Conservation (phyloP, 2,888 invertebrate genomes). For the Tetranychus piercei region DNA sequence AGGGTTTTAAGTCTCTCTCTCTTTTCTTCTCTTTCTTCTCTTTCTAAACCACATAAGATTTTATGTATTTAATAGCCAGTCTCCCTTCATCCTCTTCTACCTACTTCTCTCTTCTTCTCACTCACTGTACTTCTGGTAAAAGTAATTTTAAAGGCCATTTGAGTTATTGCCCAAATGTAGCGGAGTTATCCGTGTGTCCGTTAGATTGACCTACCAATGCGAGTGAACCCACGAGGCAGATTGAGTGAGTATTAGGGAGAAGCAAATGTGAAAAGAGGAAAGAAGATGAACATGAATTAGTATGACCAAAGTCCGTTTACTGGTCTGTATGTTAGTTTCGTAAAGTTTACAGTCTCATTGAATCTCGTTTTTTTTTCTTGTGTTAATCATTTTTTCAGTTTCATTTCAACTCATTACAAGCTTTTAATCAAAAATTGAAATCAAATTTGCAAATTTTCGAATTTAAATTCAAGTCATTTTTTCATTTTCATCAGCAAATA, state of each 20-base stretch:
- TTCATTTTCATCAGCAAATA: too few relatives aligned
- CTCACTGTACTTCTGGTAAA: not conserved
- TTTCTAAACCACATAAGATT: not conserved
- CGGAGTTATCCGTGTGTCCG: not conserved
- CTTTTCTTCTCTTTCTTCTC: not conserved
- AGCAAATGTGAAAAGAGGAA: not conserved
- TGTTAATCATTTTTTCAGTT: too few relatives aligned
- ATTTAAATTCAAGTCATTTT: too few relatives aligned
- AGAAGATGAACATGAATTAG: not conserved
- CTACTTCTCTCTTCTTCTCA: conserved; percentile 8
- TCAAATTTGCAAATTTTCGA: too few relatives aligned
- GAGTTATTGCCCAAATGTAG: not conserved
- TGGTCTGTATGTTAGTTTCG: not conserved
- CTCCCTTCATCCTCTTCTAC: not conserved
- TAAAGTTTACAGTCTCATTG: not conserved
- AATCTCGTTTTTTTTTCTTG: not conserved
- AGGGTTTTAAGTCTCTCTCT: not conserved
- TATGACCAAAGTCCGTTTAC: not conserved
- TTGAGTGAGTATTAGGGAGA: not conserved
- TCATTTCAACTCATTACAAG: too few relatives aligned
- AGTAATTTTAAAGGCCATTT: not conserved
- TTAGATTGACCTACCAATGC: not conserved
- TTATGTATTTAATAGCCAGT: not conserved
- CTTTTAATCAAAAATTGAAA: too few relatives aligned
- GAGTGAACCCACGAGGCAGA: not conserved